Evolutionary conservation across 2,113 vertebrate genomes (phyloP).

Genomic region (Odobenus rosmarus): DNA sequence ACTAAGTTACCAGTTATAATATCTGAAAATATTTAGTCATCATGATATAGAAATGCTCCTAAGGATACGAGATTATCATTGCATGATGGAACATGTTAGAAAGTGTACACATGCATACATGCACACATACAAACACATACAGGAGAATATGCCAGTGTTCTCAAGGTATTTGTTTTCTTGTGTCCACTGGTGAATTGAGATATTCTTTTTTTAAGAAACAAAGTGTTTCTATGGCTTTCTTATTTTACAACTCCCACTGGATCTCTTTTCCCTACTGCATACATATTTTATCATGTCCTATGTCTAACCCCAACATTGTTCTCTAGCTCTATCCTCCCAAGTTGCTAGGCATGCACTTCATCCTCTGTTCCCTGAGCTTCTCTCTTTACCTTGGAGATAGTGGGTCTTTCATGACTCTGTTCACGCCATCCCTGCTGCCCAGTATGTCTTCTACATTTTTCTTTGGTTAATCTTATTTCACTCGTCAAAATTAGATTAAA

Average conservation of each 20-base stretch:
- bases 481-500: not conserved
- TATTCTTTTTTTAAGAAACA: not conserved
- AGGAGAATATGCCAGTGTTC: not conserved
- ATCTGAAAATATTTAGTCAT: constrained; percentile 15
- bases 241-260: not conserved
- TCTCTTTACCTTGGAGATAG: not conserved
- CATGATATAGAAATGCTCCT: not conserved
- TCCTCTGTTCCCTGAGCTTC: not conserved
- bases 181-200: not conserved
- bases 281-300: not conserved
- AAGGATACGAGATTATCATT: not conserved
- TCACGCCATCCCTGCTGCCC: not conserved
- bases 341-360: not conserved
- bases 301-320: not conserved
- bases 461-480: not conserved
- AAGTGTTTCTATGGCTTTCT: not conserved
- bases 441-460: not conserved
- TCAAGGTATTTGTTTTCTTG: not conserved
- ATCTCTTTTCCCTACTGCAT: not conserved
- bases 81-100: not conserved
- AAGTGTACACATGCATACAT: not conserved
- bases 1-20: not conserved
- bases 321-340: not conserved
- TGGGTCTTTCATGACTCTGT: not conserved
- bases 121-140: not conserved